Evolutionary conservation across 2,888 invertebrate genomes (phyloP).

Genomic region (Helicoverpa assulta): DNA sequence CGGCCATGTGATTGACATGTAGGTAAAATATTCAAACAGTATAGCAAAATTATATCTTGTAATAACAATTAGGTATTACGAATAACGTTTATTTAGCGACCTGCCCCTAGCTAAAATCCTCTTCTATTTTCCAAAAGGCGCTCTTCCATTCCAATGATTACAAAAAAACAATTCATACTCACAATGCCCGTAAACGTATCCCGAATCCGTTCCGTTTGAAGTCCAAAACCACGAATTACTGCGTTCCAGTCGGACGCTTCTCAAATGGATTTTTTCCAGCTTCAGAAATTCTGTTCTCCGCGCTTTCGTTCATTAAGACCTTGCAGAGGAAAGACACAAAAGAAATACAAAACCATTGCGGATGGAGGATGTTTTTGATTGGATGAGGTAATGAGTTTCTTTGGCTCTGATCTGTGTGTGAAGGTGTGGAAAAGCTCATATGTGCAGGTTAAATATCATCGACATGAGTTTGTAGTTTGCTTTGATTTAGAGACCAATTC

Average conservation of each 20-base stretch:
- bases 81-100: too few relatives aligned
- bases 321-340: slow-evolving; percentile 23
- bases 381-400: slow-evolving; percentile 40
- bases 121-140: background rate
- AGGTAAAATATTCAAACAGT: too few relatives aligned
- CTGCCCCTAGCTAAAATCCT: too few relatives aligned
- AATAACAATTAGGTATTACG: too few relatives aligned
- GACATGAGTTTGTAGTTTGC: too few relatives aligned
- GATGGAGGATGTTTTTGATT: slow-evolving; percentile 31
- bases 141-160: background rate
- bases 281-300: slow-evolving; percentile 13
- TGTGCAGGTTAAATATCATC: too few relatives aligned
- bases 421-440: background rate
- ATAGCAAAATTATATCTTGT: too few relatives aligned
- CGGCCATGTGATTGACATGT: too few relatives aligned
- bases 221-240: slow-evolving; percentile 41
- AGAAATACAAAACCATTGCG: slow-evolving; percentile 33
- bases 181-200: slow-evolving; percentile 27
- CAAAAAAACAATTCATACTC: slow-evolving; percentile 19
- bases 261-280: slow-evolving; percentile 35
- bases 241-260: slow-evolving; percentile 33
- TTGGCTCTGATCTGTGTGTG: background rate
- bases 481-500: too few relatives aligned
- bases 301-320: slow-evolving; percentile 51
- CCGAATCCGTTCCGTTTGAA: slow-evolving; percentile 35